phyloP scores from a whole-genome alignment of 2,797 vertebrate genomes.

The Sebastiscus albofasciatus region DNA sequence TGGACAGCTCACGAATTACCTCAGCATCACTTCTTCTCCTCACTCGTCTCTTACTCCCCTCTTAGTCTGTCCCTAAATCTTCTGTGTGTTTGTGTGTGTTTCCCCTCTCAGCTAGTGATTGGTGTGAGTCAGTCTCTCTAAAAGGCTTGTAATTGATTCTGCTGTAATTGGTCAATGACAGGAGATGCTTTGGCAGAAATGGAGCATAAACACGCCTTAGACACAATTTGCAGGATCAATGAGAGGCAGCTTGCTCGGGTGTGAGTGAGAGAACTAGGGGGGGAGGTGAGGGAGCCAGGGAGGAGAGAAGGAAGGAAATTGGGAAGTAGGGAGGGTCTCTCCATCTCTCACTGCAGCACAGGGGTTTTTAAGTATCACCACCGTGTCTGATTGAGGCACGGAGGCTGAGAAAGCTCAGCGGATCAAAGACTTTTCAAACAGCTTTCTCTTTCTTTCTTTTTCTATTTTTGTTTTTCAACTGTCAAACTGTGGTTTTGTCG shows the following conservation, averaged over 20 bases:
- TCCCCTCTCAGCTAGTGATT: constrained; percentile 43
- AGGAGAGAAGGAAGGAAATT: constrained; percentile 36
- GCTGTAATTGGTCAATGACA: constrained; percentile 85
- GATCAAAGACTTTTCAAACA: constrained; percentile 80
- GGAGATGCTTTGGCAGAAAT: constrained; percentile 83
- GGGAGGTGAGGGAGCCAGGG: background rate
- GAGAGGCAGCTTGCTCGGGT: constrained; percentile 61
- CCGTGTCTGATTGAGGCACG: constrained; percentile 76
- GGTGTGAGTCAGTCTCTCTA: constrained; percentile 69
- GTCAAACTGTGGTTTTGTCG: constrained; percentile 52
- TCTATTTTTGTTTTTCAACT: constrained; percentile 20
- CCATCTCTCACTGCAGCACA: constrained; percentile 58
- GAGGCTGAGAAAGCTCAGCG: constrained; percentile 67
- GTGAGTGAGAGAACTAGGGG: constrained; percentile 24
- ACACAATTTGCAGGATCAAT: constrained; percentile 85
- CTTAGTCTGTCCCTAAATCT: constrained; percentile 32
- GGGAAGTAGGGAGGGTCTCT: constrained; percentile 53
- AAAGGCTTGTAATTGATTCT: constrained; percentile 87
- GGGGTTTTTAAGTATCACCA: constrained; percentile 71
- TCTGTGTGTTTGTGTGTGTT: constrained; percentile 10
- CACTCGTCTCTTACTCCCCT: constrained; percentile 46
- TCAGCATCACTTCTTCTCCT: constrained; percentile 70
- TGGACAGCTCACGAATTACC: constrained; percentile 79
- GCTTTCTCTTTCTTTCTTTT: constrained; percentile 51
- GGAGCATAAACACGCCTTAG: constrained; percentile 82